These are phyloP conservation scores for Teleiodes luculella DNA, from an alignment of 2,888 invertebrate species.

Conservation along the genomic window DNA sequence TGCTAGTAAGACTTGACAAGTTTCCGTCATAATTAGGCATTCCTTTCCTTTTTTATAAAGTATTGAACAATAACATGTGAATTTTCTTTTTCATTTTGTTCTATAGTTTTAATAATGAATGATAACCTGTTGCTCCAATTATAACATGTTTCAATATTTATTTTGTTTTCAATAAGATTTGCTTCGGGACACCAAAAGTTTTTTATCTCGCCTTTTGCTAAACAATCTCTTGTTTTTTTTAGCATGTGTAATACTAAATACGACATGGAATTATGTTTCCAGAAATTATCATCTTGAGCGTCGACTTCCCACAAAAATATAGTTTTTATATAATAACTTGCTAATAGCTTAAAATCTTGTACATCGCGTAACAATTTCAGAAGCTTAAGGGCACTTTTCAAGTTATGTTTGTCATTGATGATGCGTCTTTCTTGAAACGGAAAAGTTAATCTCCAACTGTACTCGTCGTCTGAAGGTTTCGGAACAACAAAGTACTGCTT, in stretches of 20 bases:
- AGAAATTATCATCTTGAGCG: conserved; percentile 36
- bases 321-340: conserved; percentile 59
- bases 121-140: conserved; percentile 48
- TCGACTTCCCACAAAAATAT: conserved; percentile 52
- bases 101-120: conserved; percentile 41
- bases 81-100: conserved; percentile 33
- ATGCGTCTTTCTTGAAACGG: conserved; percentile 52
- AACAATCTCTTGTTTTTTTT: conserved; percentile 40
- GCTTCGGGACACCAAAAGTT: conserved; percentile 54
- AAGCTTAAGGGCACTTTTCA: conserved; percentile 49
- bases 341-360: conserved; percentile 49
- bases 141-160: conserved; percentile 42
- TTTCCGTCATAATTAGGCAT: no score
- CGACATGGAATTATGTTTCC: conserved; percentile 44
- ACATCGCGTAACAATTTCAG: conserved; percentile 50
- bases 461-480: conserved; percentile 47
- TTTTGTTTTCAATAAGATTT: conserved; percentile 44
- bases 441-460: conserved; percentile 54
- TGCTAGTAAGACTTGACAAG: no score
- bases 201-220: conserved; percentile 34
- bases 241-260: conserved; percentile 50
- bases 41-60: conserved; percentile 22
- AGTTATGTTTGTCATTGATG: conserved; percentile 43
- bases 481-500: conserved; percentile 52
- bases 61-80: conserved; percentile 36